phyloP scores from a whole-genome alignment of 2,797 vertebrate genomes.

The Sphaeramia orbicularis region DNA sequence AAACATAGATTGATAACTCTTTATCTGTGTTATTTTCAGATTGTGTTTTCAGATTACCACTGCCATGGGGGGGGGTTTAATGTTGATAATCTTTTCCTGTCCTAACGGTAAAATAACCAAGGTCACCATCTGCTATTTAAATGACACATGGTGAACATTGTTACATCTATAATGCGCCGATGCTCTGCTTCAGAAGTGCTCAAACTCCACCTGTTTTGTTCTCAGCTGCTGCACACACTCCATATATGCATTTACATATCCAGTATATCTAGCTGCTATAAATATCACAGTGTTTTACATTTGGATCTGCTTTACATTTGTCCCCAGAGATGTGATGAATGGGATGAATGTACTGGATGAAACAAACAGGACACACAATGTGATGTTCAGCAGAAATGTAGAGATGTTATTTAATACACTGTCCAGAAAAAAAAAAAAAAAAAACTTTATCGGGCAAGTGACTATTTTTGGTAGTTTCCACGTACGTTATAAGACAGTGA shows the following conservation, averaged over 20 bases:
- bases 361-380: slow-evolving; percentile 52
- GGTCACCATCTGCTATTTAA: slow-evolving; percentile 33
- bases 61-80: slow-evolving; percentile 26
- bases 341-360: neutral
- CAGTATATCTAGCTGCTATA: neutral
- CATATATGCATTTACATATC: neutral
- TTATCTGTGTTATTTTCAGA: slow-evolving; percentile 39
- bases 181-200: slow-evolving; percentile 2
- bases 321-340: slow-evolving; percentile 9
- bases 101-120: slow-evolving; percentile 36
- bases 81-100: slow-evolving; percentile 25
- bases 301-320: neutral
- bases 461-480: too few relatives aligned
- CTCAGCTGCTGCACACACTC: neutral
- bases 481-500: too few relatives aligned
- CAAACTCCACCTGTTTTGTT: neutral
- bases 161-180: slow-evolving; percentile 18
- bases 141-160: slow-evolving; percentile 1
- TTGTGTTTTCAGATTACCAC: neutral
- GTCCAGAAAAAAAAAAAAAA: neutral
- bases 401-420: neutral
- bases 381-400: neutral
- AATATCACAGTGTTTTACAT: neutral
- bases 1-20: slow-evolving; percentile 22
- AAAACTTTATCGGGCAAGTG: too few relatives aligned